Conservation (phyloP, 2,888 invertebrate genomes). For the Timandra comae region DNA sequence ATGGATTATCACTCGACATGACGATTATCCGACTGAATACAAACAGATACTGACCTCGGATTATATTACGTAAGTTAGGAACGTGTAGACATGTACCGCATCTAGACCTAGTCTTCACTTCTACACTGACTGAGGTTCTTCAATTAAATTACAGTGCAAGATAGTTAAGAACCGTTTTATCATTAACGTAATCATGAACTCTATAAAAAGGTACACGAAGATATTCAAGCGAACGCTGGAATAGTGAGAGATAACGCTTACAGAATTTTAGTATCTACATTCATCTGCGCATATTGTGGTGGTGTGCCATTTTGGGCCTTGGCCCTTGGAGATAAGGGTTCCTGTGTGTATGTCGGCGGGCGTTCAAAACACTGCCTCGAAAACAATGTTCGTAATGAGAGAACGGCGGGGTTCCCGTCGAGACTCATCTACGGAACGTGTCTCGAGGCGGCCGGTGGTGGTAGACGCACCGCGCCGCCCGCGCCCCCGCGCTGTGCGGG, state of each 20-base stretch:
- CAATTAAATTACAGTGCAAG: no score
- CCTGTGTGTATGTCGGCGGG: slow-evolving; percentile 26
- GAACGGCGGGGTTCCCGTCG: slow-evolving; percentile 46
- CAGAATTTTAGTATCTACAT: slow-evolving; percentile 26
- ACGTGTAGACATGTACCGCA: no score
- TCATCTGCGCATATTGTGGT: slow-evolving; percentile 22
- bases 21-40: no score
- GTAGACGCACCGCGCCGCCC: slow-evolving; percentile 29
- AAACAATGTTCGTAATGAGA: slow-evolving; percentile 49
- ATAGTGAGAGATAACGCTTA: slow-evolving; percentile 14
- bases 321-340: slow-evolving; percentile 20
- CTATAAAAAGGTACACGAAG: slow-evolving; percentile 1
- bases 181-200: slow-evolving; percentile 5
- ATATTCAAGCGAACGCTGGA: not conserved
- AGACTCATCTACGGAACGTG: slow-evolving; percentile 46
- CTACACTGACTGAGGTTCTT: no score
- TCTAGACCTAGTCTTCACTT: no score
- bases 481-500: slow-evolving; percentile 16
- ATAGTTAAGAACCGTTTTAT: slow-evolving; percentile 3
- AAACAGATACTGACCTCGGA: no score
- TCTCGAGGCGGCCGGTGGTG: slow-evolving; percentile 30
- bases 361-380: slow-evolving; percentile 43
- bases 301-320: slow-evolving; percentile 22
- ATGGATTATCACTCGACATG: no score
- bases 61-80: no score